Evolutionary conservation across 2,797 vertebrate species (phyloP).

Genomic region (Phalloptychus januarius): DNA sequence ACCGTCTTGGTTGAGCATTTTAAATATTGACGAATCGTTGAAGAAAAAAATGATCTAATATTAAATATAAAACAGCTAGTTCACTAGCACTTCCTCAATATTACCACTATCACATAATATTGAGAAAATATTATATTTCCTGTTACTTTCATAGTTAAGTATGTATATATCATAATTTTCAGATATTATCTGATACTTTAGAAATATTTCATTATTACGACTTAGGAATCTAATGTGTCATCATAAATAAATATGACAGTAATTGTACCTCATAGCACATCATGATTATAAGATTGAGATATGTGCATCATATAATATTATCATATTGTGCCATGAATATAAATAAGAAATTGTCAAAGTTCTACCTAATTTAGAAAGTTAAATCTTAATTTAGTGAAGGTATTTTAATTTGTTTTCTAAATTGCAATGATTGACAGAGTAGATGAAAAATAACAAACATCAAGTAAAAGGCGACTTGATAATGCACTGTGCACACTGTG

Average conservation of each 20-base stretch:
- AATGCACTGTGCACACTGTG: too few species aligned
- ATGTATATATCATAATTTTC: not conserved
- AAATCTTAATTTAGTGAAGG: not conserved
- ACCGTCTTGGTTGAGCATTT: not conserved
- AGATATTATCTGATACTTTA: not conserved
- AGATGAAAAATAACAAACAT: not conserved
- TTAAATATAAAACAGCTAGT: not conserved
- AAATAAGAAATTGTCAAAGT: not conserved
- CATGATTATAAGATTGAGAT: not conserved
- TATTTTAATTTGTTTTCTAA: not conserved
- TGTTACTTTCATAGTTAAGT: not conserved
- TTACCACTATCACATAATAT: not conserved
- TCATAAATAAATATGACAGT: too few species aligned
- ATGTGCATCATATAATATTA: not conserved
- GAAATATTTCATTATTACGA: not conserved
- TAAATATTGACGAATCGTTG: not conserved
- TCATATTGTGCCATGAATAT: not conserved
- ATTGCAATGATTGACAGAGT: not conserved
- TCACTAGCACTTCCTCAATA: not conserved
- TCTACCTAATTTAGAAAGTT: not conserved
- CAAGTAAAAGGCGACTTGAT: conserved; percentile 15
- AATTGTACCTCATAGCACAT: not conserved
- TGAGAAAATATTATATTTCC: not conserved
- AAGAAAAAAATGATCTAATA: not conserved
- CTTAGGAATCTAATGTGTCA: not conserved